phyloP scores from a whole-genome alignment of 2,113 vertebrate species.

The Axis porcinus region DNA sequence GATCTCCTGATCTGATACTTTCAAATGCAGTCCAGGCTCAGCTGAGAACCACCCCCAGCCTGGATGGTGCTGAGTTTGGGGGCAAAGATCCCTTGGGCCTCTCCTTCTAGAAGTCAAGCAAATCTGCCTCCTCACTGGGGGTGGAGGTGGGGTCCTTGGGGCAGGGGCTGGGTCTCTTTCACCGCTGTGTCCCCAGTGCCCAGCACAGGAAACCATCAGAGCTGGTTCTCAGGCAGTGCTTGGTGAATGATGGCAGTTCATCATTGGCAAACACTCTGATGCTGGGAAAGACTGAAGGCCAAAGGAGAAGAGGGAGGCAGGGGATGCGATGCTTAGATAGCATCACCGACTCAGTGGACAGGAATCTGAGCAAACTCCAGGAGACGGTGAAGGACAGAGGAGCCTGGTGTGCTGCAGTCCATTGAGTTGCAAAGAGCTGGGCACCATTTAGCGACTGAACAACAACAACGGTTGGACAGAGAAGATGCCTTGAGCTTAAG shows the following conservation, averaged over 20 bases:
- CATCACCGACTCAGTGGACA: background rate
- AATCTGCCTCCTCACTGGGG: background rate
- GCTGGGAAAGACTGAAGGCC: background rate
- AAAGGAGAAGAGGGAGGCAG: background rate
- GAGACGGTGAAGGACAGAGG: background rate
- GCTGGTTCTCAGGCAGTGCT: background rate
- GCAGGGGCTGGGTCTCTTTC: background rate
- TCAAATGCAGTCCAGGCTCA: background rate
- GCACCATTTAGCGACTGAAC: background rate
- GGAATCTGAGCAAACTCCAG: background rate
- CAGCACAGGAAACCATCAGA: background rate
- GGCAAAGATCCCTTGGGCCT: background rate
- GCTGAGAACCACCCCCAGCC: background rate
- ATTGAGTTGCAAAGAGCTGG: background rate
- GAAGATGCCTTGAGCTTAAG: background rate
- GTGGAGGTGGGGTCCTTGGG: background rate
- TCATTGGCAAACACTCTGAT: background rate
- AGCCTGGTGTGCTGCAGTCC: background rate
- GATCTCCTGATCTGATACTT: background rate
- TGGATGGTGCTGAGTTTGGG: background rate
- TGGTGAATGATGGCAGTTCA: background rate
- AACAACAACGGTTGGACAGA: too few relatives aligned
- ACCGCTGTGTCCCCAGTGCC: background rate
- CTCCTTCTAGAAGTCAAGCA: background rate
- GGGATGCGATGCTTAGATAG: background rate